Conservation (phyloP, 2,797 vertebrate species). For the Chelmon rostratus region DNA sequence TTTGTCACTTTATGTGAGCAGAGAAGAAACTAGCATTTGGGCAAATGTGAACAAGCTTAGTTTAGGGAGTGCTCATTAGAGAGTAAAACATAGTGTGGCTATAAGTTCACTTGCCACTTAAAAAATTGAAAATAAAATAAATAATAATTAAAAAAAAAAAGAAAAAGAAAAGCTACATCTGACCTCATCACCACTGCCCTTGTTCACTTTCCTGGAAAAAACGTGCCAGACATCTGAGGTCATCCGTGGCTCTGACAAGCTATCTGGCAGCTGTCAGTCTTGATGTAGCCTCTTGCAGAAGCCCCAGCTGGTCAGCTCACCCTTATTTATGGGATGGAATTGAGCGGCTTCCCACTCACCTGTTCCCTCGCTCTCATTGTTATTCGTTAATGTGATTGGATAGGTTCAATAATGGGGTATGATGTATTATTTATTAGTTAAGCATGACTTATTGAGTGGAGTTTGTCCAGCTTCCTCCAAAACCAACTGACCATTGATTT, state of each 20-base stretch:
- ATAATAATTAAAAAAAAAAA: conserved; percentile 18
- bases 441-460: conserved; percentile 70
- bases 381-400: conserved; percentile 78
- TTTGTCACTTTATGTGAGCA: not conserved
- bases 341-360: conserved; percentile 82
- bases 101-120: not conserved
- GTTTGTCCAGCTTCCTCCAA: conserved; percentile 40
- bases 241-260: conserved; percentile 63
- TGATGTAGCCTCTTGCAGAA: conserved; percentile 65
- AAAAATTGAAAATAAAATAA: conserved; percentile 8
- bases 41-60: not conserved
- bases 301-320: conserved; percentile 81
- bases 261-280: conserved; percentile 87
- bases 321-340: conserved; percentile 81
- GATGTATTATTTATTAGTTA: conserved; percentile 76
- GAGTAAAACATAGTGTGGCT: not conserved
- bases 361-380: conserved; percentile 78
- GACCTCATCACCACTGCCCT: conserved; percentile 68
- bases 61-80: not conserved
- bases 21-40: not conserved
- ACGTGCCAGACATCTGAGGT: conserved; percentile 74
- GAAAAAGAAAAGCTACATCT: conserved; percentile 17
- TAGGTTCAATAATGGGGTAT: conserved; percentile 77
- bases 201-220: conserved; percentile 64
- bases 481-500: conserved; percentile 30